phyloP scores from a whole-genome alignment of 1,140 invertebrate species.

The Gonatopus flavifemur region DNA sequence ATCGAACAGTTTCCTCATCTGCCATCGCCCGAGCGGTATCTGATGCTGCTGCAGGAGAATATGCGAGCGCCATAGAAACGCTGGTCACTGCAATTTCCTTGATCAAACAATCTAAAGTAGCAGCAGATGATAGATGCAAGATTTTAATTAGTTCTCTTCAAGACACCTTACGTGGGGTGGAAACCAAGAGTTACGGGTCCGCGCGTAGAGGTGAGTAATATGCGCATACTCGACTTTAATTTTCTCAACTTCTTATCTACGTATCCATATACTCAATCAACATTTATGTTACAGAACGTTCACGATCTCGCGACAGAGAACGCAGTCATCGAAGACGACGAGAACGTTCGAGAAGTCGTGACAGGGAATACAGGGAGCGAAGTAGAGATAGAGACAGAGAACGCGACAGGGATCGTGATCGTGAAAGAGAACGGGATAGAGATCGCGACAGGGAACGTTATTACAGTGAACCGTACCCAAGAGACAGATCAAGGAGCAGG shows the following conservation, averaged over 20 bases:
- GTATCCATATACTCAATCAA: conserved; percentile 1
- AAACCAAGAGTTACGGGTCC: conserved; percentile 91
- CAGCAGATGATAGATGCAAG: conserved; percentile 97
- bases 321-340: conserved; percentile 67
- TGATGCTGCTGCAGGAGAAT: conserved; percentile 96
- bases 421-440: conserved; percentile 67
- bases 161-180: conserved; percentile 96
- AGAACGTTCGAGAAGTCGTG: conserved; percentile 79
- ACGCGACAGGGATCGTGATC: conserved; percentile 64
- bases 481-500: conserved; percentile 68
- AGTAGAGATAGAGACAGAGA: conserved; percentile 71
- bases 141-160: conserved; percentile 95
- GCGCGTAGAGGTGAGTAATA: conserved; percentile 59
- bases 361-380: conserved; percentile 72
- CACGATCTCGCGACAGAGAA: conserved; percentile 76
- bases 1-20: conserved; percentile 94
- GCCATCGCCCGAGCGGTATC: conserved; percentile 96
- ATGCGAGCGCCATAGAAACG: conserved; percentile 96
- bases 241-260: conserved; percentile 5
- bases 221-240: neutral
- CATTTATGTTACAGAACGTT: conserved; percentile 62
- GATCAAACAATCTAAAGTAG: conserved; percentile 96
- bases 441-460: conserved; percentile 57
- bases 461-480: conserved; percentile 53
- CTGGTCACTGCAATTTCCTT: conserved; percentile 97